A percentile compares a stretch with the other conserved stretches of the same genome.
These are phyloP conservation scores for Morone chrysops DNA, from an alignment of 2,113 vertebrate genomes.

Conservation along the genomic window DNA sequence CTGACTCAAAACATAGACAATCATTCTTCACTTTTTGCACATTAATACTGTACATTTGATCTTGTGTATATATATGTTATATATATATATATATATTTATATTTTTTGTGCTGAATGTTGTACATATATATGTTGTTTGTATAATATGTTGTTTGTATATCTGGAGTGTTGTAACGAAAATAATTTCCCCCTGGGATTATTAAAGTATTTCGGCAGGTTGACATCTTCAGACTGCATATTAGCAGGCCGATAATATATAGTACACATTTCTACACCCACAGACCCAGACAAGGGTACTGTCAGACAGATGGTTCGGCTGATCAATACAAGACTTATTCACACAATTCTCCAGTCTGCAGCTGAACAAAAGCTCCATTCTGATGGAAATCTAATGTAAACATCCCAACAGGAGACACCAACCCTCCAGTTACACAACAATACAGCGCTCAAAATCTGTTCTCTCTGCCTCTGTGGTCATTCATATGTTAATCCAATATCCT, in stretches of 20 bases:
- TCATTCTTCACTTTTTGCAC: too few relatives aligned
- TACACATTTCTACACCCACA: not conserved
- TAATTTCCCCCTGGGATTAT: too few relatives aligned
- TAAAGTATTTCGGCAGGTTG: too few relatives aligned
- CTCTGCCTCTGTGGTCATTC: slow-evolving; percentile 54
- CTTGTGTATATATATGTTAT: too few relatives aligned
- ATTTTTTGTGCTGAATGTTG: too few relatives aligned
- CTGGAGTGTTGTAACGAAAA: too few relatives aligned
- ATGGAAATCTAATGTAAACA: slow-evolving; percentile 75
- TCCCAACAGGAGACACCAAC: slow-evolving; percentile 51
- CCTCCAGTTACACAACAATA: slow-evolving; percentile 60
- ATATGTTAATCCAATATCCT: slow-evolving; percentile 66
- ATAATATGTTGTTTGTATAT: too few relatives aligned
- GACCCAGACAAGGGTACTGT: not conserved
- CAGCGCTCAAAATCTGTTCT: slow-evolving; percentile 29
- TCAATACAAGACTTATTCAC: slow-evolving; percentile 48
- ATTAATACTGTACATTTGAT: too few relatives aligned
- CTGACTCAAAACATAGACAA: too few relatives aligned
- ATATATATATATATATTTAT: too few relatives aligned
- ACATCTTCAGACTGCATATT: not conserved
- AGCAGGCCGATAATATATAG: not conserved
- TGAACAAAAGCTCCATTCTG: slow-evolving; percentile 61
- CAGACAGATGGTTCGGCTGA: slow-evolving; percentile 43
- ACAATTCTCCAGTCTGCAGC: slow-evolving; percentile 1
- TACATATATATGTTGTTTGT: too few relatives aligned